Percentiles rank a stretch among this genome's conserved stretches.
Conservation (phyloP, 2,113 vertebrate genomes). For the Notothenia coriiceps region DNA sequence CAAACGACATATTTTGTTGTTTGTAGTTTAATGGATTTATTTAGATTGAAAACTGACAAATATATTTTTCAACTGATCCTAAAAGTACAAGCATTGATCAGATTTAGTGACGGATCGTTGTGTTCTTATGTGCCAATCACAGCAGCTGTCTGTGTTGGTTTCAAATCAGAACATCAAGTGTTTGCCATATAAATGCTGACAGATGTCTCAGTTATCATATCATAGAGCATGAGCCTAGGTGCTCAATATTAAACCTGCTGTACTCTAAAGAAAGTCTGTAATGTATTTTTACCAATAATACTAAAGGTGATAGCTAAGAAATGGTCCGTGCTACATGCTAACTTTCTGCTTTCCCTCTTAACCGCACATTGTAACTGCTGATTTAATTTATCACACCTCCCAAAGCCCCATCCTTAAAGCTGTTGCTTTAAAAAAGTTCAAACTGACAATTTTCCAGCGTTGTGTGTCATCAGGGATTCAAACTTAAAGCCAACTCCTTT, state of each 20-base stretch:
- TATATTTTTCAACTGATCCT: constrained; percentile 33
- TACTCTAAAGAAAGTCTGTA: neutral
- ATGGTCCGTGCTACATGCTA: neutral
- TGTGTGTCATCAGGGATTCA: constrained; percentile 17
- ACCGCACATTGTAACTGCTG: neutral
- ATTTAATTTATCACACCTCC: constrained; percentile 5
- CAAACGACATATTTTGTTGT: neutral
- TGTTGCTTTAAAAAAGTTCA: constrained; percentile 20
- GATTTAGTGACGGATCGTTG: constrained; percentile 36
- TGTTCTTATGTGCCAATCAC: constrained; percentile 55
- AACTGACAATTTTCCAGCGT: constrained; percentile 3
- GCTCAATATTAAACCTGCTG: constrained; percentile 4
- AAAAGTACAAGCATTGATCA: constrained; percentile 37
- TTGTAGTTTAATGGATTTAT: constrained; percentile 3
- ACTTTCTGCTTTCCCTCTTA: too few species aligned
- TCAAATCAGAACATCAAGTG: constrained; percentile 54
- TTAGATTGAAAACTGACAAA: constrained; percentile 24
- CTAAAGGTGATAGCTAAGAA: neutral
- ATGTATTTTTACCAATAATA: neutral
- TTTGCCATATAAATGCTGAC: constrained; percentile 48
- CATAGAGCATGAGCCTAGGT: constrained; percentile 7
- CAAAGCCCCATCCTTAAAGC: constrained; percentile 1
- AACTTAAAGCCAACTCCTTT: constrained; percentile 19
- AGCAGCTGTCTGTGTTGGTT: constrained; percentile 51
- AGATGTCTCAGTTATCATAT: constrained; percentile 47